Evolutionary conservation across 2,888 invertebrate genomes (phyloP).

Genomic region (Nomada lathburiana): DNA sequence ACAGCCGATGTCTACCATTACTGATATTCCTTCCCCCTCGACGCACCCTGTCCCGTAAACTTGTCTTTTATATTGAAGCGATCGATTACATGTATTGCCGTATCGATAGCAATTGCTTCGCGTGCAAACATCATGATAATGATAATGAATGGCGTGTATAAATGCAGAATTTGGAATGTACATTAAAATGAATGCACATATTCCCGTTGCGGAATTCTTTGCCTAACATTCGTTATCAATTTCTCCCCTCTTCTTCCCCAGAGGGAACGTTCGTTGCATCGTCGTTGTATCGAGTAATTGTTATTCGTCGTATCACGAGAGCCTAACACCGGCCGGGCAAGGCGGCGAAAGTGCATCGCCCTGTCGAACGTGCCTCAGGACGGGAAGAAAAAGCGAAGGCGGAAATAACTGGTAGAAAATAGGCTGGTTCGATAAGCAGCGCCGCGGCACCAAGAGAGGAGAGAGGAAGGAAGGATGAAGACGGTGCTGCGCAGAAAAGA

Average conservation of each 20-base stretch:
- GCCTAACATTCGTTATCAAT: too few species aligned
- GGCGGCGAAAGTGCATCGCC: conserved; percentile 32
- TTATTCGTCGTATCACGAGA: too few species aligned
- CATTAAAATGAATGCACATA: too few species aligned
- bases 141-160: too few species aligned
- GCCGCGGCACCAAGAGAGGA: neutral
- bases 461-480: conserved; percentile 51
- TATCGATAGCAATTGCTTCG: neutral
- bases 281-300: too few species aligned
- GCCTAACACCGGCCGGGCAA: neutral
- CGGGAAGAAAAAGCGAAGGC: conserved; percentile 15
- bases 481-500: conserved; percentile 60
- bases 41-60: conserved; percentile 31
- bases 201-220: too few species aligned
- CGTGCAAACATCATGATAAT: too few species aligned
- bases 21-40: conserved; percentile 56
- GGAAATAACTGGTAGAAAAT: conserved; percentile 49
- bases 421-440: conserved; percentile 44
- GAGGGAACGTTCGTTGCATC: too few species aligned
- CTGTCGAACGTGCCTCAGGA: conserved; percentile 25
- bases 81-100: conserved; percentile 30
- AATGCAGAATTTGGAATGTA: too few species aligned
- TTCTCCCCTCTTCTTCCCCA: too few species aligned
- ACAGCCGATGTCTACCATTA: conserved; percentile 56
- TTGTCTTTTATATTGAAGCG: conserved; percentile 53